Evolutionary conservation across 2,888 invertebrate genomes (phyloP).

Genomic region (Lasioglossum zephyrum): DNA sequence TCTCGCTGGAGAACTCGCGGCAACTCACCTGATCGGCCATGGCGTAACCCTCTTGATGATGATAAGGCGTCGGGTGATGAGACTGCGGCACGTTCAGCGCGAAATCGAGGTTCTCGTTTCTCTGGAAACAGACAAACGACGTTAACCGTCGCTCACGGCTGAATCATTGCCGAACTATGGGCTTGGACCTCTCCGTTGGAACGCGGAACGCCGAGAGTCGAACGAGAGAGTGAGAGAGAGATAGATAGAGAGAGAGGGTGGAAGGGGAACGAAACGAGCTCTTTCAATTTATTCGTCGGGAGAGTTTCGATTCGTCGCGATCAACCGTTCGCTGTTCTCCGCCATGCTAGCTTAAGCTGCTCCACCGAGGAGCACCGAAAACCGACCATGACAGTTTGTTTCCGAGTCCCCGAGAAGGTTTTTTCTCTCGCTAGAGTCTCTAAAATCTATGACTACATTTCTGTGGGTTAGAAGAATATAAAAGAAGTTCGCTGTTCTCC

Average conservation of each 20-base stretch:
- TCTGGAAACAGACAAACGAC: conserved; percentile 86
- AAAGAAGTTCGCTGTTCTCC: too few species aligned
- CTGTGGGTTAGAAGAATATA: not conserved
- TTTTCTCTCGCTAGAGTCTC: not conserved
- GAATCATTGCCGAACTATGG: conserved; percentile 1
- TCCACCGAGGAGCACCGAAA: not conserved
- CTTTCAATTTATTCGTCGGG: conserved; percentile 1
- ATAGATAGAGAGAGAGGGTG: too few species aligned
- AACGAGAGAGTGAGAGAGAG: not conserved
- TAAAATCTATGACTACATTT: not conserved
- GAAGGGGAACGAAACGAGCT: not conserved
- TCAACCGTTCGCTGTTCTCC: not conserved
- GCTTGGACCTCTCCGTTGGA: not conserved
- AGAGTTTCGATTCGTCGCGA: not conserved
- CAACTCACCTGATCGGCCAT: conserved; percentile 90
- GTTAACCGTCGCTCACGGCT: not conserved
- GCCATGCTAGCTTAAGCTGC: not conserved
- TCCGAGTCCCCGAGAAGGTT: not conserved
- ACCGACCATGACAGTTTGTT: not conserved
- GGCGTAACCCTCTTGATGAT: conserved; percentile 90
- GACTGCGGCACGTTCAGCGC: conserved; percentile 89
- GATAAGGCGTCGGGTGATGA: conserved; percentile 83
- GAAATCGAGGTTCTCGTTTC: conserved; percentile 91
- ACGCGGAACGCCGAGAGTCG: conserved; percentile 1
- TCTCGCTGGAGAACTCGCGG: not conserved